Conservation (phyloP, 1,140 invertebrate genomes). For the Ceratosolen solmsi region DNA sequence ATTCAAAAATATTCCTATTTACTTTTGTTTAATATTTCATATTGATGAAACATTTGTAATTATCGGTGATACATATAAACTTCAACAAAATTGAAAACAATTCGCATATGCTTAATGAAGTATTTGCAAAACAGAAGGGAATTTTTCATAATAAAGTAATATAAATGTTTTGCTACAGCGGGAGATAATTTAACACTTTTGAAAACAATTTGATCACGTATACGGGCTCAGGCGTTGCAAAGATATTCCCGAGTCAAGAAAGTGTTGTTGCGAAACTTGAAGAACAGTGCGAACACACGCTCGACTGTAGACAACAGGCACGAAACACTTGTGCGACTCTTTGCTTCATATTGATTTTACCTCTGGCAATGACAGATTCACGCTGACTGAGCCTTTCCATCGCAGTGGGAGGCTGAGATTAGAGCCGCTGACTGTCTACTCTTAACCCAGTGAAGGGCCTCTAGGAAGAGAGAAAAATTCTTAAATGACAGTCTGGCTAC, state of each 20-base stretch:
- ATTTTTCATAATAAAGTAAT: no score
- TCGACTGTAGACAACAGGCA: not conserved
- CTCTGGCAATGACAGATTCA: not conserved
- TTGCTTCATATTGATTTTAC: conserved; percentile 41
- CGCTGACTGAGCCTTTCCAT: not conserved
- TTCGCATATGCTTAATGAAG: no score
- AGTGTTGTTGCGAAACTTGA: not conserved
- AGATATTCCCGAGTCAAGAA: not conserved
- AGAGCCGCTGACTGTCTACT: conserved; percentile 1
- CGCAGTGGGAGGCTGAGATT: conserved; percentile 14
- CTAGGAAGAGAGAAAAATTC: conserved; percentile 11
- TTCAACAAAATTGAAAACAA: no score
- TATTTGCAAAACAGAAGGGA: no score
- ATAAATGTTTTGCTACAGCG: not conserved
- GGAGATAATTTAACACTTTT: not conserved
- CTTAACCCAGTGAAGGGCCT: not conserved
- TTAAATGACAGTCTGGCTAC: conserved; percentile 14
- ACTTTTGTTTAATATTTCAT: no score
- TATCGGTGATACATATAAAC: no score
- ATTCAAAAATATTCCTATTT: no score
- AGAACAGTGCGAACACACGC: not conserved
- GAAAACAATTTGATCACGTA: not conserved
- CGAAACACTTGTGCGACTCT: conserved; percentile 10
- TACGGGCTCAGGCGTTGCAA: not conserved
- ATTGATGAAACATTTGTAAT: no score